Base-by-base conservation (phyloP, 2,113 vertebrate genomes). In the Myodes glareolus region DNA sequence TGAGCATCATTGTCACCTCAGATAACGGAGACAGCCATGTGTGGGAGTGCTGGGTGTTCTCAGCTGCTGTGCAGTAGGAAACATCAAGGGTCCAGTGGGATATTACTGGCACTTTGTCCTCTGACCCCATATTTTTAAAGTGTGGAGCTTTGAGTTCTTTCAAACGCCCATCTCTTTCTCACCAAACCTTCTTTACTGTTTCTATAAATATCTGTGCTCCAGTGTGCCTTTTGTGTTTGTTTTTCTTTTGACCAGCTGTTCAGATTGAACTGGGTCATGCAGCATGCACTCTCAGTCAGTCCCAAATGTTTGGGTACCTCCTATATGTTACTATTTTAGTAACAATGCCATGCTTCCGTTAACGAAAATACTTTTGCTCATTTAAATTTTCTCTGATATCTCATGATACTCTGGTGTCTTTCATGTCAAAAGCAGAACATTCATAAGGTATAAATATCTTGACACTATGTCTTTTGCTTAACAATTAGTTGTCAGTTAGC, bases 61-160 rank as follows among this genome's bases (percentile, higher is more conserved):
- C 65, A 17, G 10, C 65, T 25, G 93, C 85, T 90, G 29, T 92
- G 76, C 89, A 42, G 16, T 86, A 86, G 92, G 91, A 98, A 88
- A 65, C 87, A 88, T 0, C 76, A 50, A 86, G 68, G 87, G 87
- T 96, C 72, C 86, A 88, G 84, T 52, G 78, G 75, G 58, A 77
- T 90, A 80, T 80, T 84, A 70, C 67, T 97, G 94, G 94, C 89
- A 89, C 97, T 93, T 95, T 96, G 95, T 96, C 95, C 96, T 97
- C 77, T 97, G 92, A 95, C 94, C 96, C 75, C 80, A n/a, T 70
- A 95, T 36, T 12, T 45, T 85, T 47, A 10, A 87, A 94, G 17
- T 85, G 78, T 65, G 93, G 92, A 42, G 17, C 80, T 97, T 92
- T 90, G 13, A 91, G 94, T 96, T 93, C 87, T 97, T 96, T 92